A percentile compares a stretch with the other conserved stretches of the same genome.
These are phyloP conservation scores for Mus minutoides DNA, from an alignment of 2,797 vertebrate genomes.

Conservation along the genomic window DNA sequence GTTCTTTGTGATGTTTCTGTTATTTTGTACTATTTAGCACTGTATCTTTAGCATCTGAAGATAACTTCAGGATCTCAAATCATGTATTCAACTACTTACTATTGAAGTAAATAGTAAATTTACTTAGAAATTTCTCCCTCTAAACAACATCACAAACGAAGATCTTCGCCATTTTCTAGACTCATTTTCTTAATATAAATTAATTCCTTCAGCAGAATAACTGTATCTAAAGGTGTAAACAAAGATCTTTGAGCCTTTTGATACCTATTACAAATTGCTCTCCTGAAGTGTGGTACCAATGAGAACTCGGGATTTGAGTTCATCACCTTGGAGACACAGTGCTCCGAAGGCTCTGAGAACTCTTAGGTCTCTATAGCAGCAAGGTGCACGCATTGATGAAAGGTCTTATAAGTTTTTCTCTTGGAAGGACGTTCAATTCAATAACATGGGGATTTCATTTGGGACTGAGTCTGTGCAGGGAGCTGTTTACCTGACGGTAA, in stretches of 20 bases:
- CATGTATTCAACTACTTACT: neutral
- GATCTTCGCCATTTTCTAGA: neutral
- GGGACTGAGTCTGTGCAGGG: conserved; percentile 57
- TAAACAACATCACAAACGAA: neutral
- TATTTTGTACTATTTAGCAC: neutral
- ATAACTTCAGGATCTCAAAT: neutral
- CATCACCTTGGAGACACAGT: accelerated
- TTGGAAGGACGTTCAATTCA: conserved; percentile 52
- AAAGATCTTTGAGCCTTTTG: neutral
- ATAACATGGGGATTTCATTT: conserved; percentile 59
- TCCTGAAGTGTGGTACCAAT: neutral
- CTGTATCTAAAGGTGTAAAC: neutral
- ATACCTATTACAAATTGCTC: neutral
- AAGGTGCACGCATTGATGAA: neutral
- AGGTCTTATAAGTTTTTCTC: conserved; percentile 41
- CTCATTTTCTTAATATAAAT: neutral
- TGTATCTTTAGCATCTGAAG: neutral
- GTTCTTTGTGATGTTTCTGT: neutral
- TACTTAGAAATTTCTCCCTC: neutral
- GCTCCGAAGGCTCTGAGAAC: neutral
- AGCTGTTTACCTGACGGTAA: conserved; percentile 77
- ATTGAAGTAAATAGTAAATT: neutral
- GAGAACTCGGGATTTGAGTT: neutral
- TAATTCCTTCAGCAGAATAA: neutral
- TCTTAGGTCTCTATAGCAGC: neutral